Conservation (phyloP, 2,888 invertebrate genomes). For the Pilophorus perplexus region DNA sequence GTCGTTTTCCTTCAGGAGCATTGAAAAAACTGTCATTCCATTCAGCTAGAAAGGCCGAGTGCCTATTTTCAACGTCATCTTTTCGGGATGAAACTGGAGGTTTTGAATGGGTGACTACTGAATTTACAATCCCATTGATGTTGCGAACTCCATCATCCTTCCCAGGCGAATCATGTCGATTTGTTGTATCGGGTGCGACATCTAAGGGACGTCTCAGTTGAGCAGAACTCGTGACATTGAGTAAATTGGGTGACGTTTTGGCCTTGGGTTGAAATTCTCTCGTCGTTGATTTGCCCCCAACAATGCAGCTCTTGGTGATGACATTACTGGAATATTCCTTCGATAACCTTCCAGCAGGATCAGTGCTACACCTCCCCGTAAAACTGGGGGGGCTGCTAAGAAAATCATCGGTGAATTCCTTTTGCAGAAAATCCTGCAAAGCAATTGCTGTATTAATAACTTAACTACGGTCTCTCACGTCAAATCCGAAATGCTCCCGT, state of each 20-base stretch:
- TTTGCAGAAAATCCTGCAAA: constrained; percentile 3
- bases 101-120: too few species aligned
- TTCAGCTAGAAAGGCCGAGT: not conserved
- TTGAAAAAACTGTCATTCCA: constrained; percentile 6
- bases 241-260: too few species aligned
- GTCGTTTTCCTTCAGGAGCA: not conserved
- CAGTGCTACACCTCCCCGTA: not conserved
- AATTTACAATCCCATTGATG: too few species aligned
- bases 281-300: not conserved
- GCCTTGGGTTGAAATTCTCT: not conserved
- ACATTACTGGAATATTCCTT: not conserved
- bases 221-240: too few species aligned
- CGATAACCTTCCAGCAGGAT: not conserved
- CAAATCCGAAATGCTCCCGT: not conserved
- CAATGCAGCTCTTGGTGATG: not conserved
- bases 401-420: not conserved
- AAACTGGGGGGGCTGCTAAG: not conserved
- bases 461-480: not conserved
- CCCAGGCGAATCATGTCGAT: too few species aligned
- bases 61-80: too few species aligned
- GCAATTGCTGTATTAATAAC: not conserved
- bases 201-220: too few species aligned
- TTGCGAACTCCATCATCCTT: too few species aligned
- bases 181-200: too few species aligned
- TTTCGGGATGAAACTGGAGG: too few species aligned